phyloP scores from a whole-genome alignment of 2,888 invertebrate species.

The Allacma fusca region DNA sequence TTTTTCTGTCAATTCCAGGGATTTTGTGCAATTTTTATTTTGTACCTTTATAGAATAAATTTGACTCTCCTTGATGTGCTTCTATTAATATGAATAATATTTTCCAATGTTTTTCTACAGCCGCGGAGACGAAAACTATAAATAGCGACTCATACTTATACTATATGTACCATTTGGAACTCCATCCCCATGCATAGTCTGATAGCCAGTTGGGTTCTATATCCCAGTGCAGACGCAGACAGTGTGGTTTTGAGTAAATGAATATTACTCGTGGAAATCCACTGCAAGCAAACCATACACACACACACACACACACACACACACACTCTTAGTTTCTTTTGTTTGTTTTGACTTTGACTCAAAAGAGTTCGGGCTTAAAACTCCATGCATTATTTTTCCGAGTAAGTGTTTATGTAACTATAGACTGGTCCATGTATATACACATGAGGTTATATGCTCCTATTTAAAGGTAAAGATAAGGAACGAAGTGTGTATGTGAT shows the following conservation, averaged over 20 bases:
- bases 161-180: too few relatives aligned
- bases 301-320: background rate
- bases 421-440: constrained; percentile 1
- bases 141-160: too few relatives aligned
- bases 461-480: background rate
- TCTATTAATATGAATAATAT: too few relatives aligned
- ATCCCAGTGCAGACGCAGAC: too few relatives aligned
- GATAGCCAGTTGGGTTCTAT: too few relatives aligned
- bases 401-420: background rate
- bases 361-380: background rate
- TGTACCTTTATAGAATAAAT: too few relatives aligned
- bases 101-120: too few relatives aligned
- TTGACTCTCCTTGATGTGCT: too few relatives aligned
- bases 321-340: constrained; percentile 16
- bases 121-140: too few relatives aligned
- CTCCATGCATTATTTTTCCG: constrained; percentile 2
- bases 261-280: background rate
- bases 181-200: too few relatives aligned
- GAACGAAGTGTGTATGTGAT: background rate
- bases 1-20: background rate
- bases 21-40: too few relatives aligned
- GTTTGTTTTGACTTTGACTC: constrained; percentile 37
- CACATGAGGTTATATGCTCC: background rate
- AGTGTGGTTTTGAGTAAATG: too few relatives aligned
- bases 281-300: background rate